Percentiles rank a stretch among this genome's conserved stretches.
These are phyloP conservation scores for Oncorhynchus mykiss DNA, from an alignment of 2,113 vertebrate species.

Conservation along the genomic window DNA sequence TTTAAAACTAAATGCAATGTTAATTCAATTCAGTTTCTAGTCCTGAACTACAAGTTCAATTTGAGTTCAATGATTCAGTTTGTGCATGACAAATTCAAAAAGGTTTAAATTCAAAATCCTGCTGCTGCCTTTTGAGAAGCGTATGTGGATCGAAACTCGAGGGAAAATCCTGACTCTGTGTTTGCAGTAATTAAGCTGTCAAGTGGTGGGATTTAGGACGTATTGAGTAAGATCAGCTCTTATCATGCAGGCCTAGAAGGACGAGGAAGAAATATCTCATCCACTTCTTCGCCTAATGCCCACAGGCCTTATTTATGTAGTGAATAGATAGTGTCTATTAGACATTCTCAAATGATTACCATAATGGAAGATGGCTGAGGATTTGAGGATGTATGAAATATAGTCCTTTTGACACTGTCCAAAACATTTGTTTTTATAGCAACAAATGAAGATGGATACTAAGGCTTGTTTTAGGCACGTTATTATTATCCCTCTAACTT, in stretches of 20 bases:
- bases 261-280: constrained; percentile 20
- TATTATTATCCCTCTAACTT: background rate
- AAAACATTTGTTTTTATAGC: constrained; percentile 31
- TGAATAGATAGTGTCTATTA: constrained; percentile 36
- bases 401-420: background rate
- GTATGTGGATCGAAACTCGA: constrained; percentile 60
- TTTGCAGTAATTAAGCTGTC: constrained; percentile 81
- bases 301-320: constrained; percentile 58
- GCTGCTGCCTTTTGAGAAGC: constrained; percentile 57
- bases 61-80: too few relatives aligned
- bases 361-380: constrained; percentile 17
- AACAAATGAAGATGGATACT: constrained; percentile 11
- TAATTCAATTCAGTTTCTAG: too few relatives aligned
- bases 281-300: constrained; percentile 33
- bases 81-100: too few relatives aligned
- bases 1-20: too few relatives aligned
- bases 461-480: constrained; percentile 2
- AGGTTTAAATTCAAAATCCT: background rate
- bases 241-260: constrained; percentile 40
- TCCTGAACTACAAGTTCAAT: too few relatives aligned
- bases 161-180: constrained; percentile 58
- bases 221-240: constrained; percentile 66
- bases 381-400: constrained; percentile 25
- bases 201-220: constrained; percentile 69
- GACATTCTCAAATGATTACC: constrained; percentile 11